phyloP scores from a whole-genome alignment of 2,888 invertebrate genomes.

The Rhorus exstirpatorius region DNA sequence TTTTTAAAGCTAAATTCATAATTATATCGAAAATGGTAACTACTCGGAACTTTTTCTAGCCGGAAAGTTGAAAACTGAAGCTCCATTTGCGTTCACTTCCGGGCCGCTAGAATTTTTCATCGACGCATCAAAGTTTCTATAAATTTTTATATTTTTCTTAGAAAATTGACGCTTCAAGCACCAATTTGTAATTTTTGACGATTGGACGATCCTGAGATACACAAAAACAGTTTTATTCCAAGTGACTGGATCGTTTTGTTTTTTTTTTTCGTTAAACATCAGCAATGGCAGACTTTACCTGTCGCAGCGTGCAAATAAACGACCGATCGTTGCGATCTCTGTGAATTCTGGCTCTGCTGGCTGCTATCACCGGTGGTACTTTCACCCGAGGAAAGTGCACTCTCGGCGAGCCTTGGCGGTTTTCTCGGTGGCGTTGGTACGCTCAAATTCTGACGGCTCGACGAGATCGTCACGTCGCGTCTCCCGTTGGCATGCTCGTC shows the following conservation, averaged over 20 bases:
- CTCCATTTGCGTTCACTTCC: too few relatives aligned
- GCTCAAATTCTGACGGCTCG: constrained; percentile 80
- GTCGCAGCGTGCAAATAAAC: constrained; percentile 95
- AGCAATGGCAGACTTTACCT: constrained; percentile 85
- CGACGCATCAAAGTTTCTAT: too few relatives aligned
- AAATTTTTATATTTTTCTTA: too few relatives aligned
- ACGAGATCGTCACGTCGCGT: constrained; percentile 80
- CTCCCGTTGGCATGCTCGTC: constrained; percentile 81
- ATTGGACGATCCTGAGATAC: too few relatives aligned
- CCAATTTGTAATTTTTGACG: too few relatives aligned
- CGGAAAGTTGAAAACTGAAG: too few relatives aligned
- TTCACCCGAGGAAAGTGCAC: constrained; percentile 85
- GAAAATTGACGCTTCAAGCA: too few relatives aligned
- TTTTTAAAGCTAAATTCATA: too few relatives aligned
- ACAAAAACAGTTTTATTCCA: too few relatives aligned
- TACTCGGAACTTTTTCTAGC: too few relatives aligned
- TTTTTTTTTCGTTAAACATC: not conserved
- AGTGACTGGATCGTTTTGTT: not conserved
- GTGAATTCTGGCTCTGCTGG: constrained; percentile 88
- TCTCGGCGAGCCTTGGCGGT: constrained; percentile 83
- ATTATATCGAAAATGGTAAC: too few relatives aligned
- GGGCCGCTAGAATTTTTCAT: too few relatives aligned
- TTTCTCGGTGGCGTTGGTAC: constrained; percentile 81
- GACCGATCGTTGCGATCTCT: constrained; percentile 91
- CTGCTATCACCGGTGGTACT: constrained; percentile 88